phyloP scores from a whole-genome alignment of 2,888 invertebrate genomes.

The Andricus curvator region DNA sequence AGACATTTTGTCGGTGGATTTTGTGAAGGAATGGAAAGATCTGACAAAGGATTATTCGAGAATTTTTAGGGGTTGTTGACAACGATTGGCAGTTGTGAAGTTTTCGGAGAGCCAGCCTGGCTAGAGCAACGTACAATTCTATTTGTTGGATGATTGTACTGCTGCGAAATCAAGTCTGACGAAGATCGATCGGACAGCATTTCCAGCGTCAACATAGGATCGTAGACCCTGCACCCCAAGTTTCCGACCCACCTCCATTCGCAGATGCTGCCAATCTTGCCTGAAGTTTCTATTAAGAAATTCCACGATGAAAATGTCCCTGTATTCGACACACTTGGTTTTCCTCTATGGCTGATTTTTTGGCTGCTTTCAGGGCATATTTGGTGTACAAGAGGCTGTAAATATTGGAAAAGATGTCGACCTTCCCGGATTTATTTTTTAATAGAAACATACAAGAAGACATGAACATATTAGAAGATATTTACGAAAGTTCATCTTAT shows the following conservation, averaged over 20 bases:
- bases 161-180: slow-evolving; percentile 78
- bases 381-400: background rate
- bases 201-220: slow-evolving; percentile 76
- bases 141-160: slow-evolving; percentile 78
- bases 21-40: background rate
- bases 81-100: slow-evolving; percentile 74
- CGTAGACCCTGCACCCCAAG: slow-evolving; percentile 61
- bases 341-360: background rate
- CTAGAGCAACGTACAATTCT: slow-evolving; percentile 75
- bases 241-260: slow-evolving; percentile 58
- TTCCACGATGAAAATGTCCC: slow-evolving; percentile 67
- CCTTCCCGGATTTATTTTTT: background rate
- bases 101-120: slow-evolving; percentile 65
- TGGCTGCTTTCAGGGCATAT: background rate
- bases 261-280: slow-evolving; percentile 76
- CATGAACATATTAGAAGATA: too few species aligned
- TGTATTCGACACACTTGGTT: slow-evolving; percentile 9
- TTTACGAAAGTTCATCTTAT: background rate
- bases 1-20: slow-evolving; percentile 56
- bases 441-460: background rate
- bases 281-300: slow-evolving; percentile 76
- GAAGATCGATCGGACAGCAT: slow-evolving; percentile 77
- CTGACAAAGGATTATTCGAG: slow-evolving; percentile 43
- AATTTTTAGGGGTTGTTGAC: slow-evolving; percentile 70
- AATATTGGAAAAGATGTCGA: background rate